Conservation (phyloP, 2,888 invertebrate species). For the Neoitamus cyanurus region DNA sequence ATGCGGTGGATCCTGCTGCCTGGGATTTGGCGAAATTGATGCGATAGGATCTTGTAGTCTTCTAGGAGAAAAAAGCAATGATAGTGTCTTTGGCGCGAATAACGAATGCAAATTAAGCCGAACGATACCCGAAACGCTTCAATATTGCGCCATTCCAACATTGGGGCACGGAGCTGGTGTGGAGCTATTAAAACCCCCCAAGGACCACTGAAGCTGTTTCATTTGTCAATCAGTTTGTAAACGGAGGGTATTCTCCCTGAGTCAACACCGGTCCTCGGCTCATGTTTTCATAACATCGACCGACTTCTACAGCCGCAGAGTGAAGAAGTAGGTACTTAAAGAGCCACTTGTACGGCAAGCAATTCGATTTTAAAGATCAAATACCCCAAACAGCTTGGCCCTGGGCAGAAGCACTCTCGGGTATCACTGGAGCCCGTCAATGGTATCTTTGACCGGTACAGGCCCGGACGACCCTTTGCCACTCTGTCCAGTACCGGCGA, state of each 20-base stretch:
- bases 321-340: background rate
- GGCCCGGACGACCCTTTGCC: background rate
- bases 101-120: background rate
- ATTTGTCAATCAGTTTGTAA: conserved; percentile 1
- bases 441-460: background rate
- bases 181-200: background rate
- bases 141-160: background rate
- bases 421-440: background rate
- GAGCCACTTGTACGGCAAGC: background rate
- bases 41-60: background rate
- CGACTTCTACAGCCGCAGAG: background rate
- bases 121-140: background rate
- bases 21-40: conserved; percentile 1
- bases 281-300: conserved; percentile 2
- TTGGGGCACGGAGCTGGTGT: background rate
- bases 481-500: background rate
- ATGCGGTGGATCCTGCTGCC: background rate
- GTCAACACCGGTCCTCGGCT: background rate
- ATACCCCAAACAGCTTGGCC: background rate
- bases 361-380: conserved; percentile 25
- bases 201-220: background rate
- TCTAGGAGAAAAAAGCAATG: background rate
- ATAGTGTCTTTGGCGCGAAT: background rate
- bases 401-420: background rate
- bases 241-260: background rate